phyloP scores from a whole-genome alignment of 2,797 vertebrate species.

The Yasuhikotakia modesta region DNA sequence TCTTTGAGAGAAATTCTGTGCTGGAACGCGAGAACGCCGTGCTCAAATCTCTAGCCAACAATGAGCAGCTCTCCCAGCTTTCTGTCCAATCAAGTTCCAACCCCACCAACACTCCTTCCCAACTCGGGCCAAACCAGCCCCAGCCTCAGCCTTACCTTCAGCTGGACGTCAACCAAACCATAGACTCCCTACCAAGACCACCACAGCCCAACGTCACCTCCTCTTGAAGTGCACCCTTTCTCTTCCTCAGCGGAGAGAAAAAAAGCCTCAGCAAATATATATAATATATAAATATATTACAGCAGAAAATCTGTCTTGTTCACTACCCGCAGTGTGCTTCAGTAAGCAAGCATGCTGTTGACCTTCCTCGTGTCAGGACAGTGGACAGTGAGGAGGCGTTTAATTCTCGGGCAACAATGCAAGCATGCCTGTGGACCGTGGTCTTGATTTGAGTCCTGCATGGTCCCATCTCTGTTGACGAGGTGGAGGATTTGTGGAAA shows the following conservation, averaged over 20 bases:
- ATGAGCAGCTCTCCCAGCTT: conserved; percentile 92
- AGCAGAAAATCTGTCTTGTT: conserved; percentile 72
- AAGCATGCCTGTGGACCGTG: conserved; percentile 45
- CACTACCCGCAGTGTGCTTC: conserved; percentile 82
- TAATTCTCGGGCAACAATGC: conserved; percentile 55
- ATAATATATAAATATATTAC: conserved; percentile 48
- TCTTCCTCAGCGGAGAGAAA: conserved; percentile 53
- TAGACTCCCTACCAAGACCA: conserved; percentile 66
- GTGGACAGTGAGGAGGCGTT: conserved; percentile 53
- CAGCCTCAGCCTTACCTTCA: conserved; percentile 73
- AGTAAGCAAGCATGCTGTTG: conserved; percentile 74
- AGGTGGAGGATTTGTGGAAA: conserved; percentile 51
- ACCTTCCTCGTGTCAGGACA: conserved; percentile 92
- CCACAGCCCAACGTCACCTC: conserved; percentile 92
- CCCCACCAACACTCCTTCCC: conserved; percentile 70
- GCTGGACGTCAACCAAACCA: conserved; percentile 58
- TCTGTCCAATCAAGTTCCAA: conserved; percentile 74
- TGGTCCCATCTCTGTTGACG: conserved; percentile 6
- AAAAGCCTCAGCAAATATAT: conserved; percentile 64
- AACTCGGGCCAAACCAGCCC: conserved; percentile 19
- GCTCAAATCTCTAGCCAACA: conserved; percentile 96
- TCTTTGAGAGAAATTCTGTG: conserved; percentile 96
- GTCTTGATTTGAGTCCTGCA: conserved; percentile 13
- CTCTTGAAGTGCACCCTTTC: conserved; percentile 78
- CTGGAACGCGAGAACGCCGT: conserved; percentile 97